Conservation (phyloP, 1,140 invertebrate genomes). For the Platyscapa corneri region DNA sequence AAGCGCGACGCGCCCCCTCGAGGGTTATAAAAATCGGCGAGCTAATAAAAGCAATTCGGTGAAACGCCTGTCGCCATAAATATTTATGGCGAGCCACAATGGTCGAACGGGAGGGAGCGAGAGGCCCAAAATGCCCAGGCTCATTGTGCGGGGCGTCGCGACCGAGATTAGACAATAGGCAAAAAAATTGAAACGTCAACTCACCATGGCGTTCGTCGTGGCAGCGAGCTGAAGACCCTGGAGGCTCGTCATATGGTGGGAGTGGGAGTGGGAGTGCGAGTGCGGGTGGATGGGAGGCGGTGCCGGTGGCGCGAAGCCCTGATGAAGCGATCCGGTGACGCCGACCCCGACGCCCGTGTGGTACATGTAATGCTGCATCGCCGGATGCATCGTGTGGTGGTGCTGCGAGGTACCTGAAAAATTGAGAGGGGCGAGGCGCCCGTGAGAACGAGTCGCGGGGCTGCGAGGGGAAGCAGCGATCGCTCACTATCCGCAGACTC, state of each 20-base stretch:
- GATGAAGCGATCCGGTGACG: constrained; percentile 72
- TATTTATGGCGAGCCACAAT: not conserved
- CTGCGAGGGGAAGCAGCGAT: no score
- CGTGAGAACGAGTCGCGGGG: not conserved
- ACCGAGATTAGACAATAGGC: not conserved
- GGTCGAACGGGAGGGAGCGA: not conserved
- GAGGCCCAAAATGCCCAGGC: not conserved
- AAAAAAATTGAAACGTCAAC: constrained; percentile 52
- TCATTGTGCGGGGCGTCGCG: not conserved
- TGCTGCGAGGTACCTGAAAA: constrained; percentile 70
- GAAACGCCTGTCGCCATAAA: not conserved
- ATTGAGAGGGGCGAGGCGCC: no score
- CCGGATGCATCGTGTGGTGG: constrained; percentile 73
- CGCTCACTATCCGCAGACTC: no score
- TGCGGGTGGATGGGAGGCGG: constrained; percentile 74
- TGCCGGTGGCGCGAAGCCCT: constrained; percentile 72
- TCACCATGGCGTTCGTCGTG: constrained; percentile 77
- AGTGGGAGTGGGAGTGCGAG: constrained; percentile 73
- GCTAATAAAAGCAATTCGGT: not conserved
- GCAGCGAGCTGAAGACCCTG: constrained; percentile 75
- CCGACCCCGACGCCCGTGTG: constrained; percentile 72
- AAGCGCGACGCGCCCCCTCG: not conserved
- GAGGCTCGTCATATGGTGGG: constrained; percentile 75
- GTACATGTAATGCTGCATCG: constrained; percentile 74
- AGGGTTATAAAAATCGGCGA: not conserved